phyloP scores from a whole-genome alignment of 2,113 vertebrate genomes.

The Conger conger region DNA sequence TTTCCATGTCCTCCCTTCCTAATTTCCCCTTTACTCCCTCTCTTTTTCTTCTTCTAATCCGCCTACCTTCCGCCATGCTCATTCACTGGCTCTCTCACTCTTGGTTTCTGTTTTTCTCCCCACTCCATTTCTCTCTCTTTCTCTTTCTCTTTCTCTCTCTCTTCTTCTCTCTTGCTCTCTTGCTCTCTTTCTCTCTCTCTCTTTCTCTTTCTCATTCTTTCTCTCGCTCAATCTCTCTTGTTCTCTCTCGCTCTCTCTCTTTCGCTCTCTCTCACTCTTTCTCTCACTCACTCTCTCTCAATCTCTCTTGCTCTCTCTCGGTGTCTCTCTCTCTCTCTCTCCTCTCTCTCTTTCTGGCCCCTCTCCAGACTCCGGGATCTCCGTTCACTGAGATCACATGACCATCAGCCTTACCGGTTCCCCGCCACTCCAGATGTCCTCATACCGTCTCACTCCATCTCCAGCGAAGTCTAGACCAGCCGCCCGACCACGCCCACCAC shows the following conservation, averaged over 20 bases:
- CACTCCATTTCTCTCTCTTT: neutral
- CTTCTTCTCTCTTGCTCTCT: neutral
- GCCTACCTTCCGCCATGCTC: neutral
- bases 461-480: constrained; percentile 79
- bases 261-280: neutral
- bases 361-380: constrained; percentile 75
- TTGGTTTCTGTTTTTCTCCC: neutral
- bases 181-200: constrained; percentile 24
- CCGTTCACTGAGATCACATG: constrained; percentile 86
- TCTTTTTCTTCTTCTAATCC: neutral
- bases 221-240: constrained; percentile 25
- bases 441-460: constrained; percentile 77
- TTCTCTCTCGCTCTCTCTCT: neutral
- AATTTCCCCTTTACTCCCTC: too few relatives aligned
- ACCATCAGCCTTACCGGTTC: constrained; percentile 78
- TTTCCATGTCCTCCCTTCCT: neutral
- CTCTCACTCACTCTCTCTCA: too few relatives aligned
- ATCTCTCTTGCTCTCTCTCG: neutral
- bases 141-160: neutral
- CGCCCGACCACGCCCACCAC: constrained; percentile 46
- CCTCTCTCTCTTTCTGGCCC: constrained; percentile 19
- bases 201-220: neutral
- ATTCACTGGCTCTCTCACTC: neutral
- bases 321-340: constrained; percentile 12
- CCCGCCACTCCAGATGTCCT: constrained; percentile 79